A percentile compares a stretch with the other conserved stretches of the same genome.
These are phyloP conservation scores for Rhinoraja longicauda DNA, from an alignment of 2,797 vertebrate genomes.

Conservation along the genomic window DNA sequence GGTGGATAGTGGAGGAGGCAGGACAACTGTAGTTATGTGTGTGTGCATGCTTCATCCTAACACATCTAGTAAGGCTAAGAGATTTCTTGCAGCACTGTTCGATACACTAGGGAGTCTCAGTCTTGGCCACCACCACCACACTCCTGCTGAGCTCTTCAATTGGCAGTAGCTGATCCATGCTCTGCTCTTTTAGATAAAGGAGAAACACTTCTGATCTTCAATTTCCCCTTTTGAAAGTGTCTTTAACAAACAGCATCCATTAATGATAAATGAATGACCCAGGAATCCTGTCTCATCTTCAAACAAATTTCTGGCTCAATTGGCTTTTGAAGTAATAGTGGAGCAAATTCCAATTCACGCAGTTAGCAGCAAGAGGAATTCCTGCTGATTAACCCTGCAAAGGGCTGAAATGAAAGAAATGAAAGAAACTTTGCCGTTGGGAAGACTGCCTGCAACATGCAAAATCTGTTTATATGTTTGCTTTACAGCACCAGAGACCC, in stretches of 20 bases:
- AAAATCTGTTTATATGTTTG: not conserved
- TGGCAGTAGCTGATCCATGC: not conserved
- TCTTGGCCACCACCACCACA: too few relatives aligned
- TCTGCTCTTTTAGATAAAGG: too few relatives aligned
- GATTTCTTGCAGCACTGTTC: too few relatives aligned
- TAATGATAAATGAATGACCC: not conserved
- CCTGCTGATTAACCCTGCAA: not conserved
- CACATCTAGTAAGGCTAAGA: too few relatives aligned
- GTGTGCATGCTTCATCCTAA: too few relatives aligned
- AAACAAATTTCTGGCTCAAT: not conserved
- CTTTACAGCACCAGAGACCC: too few relatives aligned
- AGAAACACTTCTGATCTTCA: not conserved
- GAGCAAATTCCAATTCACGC: not conserved
- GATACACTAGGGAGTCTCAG: too few relatives aligned
- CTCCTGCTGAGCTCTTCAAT: too few relatives aligned
- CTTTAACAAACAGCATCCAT: not conserved
- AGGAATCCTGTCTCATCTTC: not conserved
- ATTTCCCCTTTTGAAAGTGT: not conserved
- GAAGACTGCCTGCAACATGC: not conserved
- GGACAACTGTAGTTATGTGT: too few relatives aligned
- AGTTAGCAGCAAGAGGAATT: not conserved
- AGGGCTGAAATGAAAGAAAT: not conserved
- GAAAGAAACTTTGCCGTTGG: not conserved
- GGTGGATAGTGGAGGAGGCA: too few relatives aligned
- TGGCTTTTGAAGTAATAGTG: not conserved